Percentiles rank a stretch among this genome's conserved stretches.
These are phyloP conservation scores for Gila orcuttii DNA, from an alignment of 2,113 vertebrate species.

Conservation along the genomic window DNA sequence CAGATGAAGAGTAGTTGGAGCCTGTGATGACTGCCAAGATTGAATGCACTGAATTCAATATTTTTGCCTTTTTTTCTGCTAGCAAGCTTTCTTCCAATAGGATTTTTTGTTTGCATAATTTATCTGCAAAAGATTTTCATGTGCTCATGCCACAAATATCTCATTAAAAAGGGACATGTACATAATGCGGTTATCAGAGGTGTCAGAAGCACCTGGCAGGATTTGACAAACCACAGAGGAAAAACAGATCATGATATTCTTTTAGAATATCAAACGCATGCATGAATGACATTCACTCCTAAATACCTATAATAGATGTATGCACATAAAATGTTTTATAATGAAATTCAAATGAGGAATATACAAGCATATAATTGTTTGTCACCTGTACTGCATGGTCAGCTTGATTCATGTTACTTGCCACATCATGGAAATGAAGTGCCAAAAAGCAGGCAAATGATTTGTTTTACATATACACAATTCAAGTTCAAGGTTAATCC, in stretches of 20 bases:
- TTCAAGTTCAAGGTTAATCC: not conserved
- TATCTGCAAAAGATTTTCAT: not conserved
- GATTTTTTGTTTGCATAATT: not conserved
- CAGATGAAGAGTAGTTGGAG: constrained; percentile 75
- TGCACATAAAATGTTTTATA: not conserved
- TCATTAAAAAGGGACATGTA: not conserved
- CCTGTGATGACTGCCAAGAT: not conserved
- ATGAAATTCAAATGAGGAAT: not conserved
- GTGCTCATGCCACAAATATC: not conserved
- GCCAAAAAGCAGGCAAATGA: not conserved
- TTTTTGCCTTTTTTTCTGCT: not conserved
- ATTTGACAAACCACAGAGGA: not conserved
- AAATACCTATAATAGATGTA: not conserved
- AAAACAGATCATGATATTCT: not conserved
- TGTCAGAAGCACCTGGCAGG: not conserved
- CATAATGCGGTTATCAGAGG: not conserved
- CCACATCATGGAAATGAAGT: not conserved
- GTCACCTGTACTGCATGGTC: no score
- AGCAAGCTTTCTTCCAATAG: not conserved
- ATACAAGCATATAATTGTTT: not conserved
- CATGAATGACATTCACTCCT: not conserved
- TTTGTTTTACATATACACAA: not conserved
- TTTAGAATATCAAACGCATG: not conserved
- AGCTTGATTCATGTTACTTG: not conserved
- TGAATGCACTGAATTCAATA: not conserved